A percentile compares a stretch with the other conserved stretches of the same genome.
Evolutionary conservation across 1,140 invertebrate genomes (phyloP).

Genomic region (Himalopsyche phryganea): DNA sequence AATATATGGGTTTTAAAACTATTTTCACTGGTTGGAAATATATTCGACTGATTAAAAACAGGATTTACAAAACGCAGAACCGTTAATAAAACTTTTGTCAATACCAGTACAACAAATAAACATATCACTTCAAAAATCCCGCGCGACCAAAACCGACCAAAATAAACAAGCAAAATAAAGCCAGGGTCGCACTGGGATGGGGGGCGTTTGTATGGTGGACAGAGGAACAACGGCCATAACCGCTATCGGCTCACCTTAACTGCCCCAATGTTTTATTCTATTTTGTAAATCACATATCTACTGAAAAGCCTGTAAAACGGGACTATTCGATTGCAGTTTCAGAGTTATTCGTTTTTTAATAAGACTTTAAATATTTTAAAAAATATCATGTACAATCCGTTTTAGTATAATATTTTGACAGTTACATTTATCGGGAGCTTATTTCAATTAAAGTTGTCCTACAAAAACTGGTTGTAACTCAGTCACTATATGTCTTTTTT

Average conservation of each 20-base stretch:
- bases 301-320: conserved; percentile 2
- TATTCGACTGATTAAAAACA: neutral
- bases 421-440: too few relatives aligned
- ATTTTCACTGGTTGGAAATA: neutral
- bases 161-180: conserved; percentile 30
- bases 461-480: too few relatives aligned
- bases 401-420: too few relatives aligned
- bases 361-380: too few relatives aligned
- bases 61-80: neutral
- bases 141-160: conserved; percentile 14
- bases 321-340: too few relatives aligned
- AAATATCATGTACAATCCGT: too few relatives aligned
- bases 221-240: conserved; percentile 5
- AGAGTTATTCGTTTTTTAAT: too few relatives aligned
- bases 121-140: conserved; percentile 25
- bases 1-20: neutral
- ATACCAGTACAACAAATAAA: conserved; percentile 25
- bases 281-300: conserved; percentile 24
- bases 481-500: too few relatives aligned
- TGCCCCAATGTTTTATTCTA: conserved; percentile 21
- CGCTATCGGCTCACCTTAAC: conserved; percentile 12
- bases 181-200: conserved; percentile 1
- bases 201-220: conserved; percentile 14
- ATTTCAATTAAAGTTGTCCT: too few relatives aligned
- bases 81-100: conserved; percentile 13